Conservation (phyloP, 2,888 invertebrate genomes). For the Macropis europaea region DNA sequence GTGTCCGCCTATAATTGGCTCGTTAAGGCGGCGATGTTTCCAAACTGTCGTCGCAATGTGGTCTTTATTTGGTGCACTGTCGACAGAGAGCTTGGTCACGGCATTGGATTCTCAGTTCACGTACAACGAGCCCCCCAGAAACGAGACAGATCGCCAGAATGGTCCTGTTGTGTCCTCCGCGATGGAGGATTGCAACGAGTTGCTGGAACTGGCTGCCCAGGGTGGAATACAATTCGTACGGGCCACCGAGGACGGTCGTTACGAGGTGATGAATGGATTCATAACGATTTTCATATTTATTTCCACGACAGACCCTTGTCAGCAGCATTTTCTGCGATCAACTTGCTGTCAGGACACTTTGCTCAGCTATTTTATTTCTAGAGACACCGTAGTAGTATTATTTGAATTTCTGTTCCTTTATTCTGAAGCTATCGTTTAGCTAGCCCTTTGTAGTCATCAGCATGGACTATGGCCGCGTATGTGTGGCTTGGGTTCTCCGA, state of each 20-base stretch:
- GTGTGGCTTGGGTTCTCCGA: too few species aligned
- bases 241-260: constrained; percentile 78
- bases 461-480: too few species aligned
- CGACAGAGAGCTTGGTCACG: constrained; percentile 63
- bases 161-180: constrained; percentile 40
- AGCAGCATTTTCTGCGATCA: too few species aligned
- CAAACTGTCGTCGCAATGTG: constrained; percentile 17
- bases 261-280: constrained; percentile 72
- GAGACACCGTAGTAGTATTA: too few species aligned
- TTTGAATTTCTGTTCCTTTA: too few species aligned
- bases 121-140: constrained; percentile 45
- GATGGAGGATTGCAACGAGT: constrained; percentile 75
- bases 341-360: too few species aligned
- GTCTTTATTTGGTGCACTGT: constrained; percentile 30
- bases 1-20: constrained; percentile 35
- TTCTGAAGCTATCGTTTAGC: too few species aligned
- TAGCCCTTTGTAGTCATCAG: too few species aligned
- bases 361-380: too few species aligned
- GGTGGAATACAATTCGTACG: constrained; percentile 79
- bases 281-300: neutral
- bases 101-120: constrained; percentile 66
- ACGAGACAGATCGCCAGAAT: constrained; percentile 46
- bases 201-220: constrained; percentile 77
- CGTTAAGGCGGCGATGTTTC: constrained; percentile 33
- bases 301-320: neutral